Evolutionary conservation across 2,888 invertebrate genomes (phyloP), one percentile per base, ranked within the genome.

Genomic region (Torymus tubicola): DNA sequence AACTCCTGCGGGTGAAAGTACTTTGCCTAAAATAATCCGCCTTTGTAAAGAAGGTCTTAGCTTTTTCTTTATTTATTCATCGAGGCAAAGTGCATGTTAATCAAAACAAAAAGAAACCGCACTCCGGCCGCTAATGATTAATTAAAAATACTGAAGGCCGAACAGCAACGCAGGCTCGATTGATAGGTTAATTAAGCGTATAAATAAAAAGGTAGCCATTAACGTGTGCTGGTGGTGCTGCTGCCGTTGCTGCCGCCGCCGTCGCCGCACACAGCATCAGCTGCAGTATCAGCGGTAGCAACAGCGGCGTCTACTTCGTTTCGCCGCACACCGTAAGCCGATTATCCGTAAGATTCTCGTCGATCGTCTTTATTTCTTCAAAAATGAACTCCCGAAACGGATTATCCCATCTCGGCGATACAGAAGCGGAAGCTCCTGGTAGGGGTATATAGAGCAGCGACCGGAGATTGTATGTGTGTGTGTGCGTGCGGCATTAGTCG

Each of bases 391-490:
- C 82, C 80, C 75, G 85, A 84, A 86, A 86, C 84, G 85, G 85
- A 87, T 87, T 85, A 85, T 84, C 81, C 83, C 81, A 84, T 84
- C 83, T 78, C 70, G 78, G 80, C 83, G 83, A 83, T 82, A 82
- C 78, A 81, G 75, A 75, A 70, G 67, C 81, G 78, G 78, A 77
- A 81, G 78, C 81, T 78, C 73, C n/a, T 50, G n/a, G 52, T 8
- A 2, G 11, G 52, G n/a, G n/a, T n/a, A n/a, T 16, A 16, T 52
- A 14, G 63, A 21, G 52, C 13, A 18, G 31, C 5, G 21, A 24
- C 52, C 52, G 55, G 55, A 61, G 42, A 60, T 2, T 16, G n/a
- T 5, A 80, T 78, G 81, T 81, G 67, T 69, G 81, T 18, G n/a
- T 5, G 81, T 78, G 81, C 80, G 67, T 69, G 81, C 42, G 84